These are phyloP conservation scores for Lagorchestes hirsutus DNA, from an alignment of 2,797 vertebrate genomes.

Conservation along the genomic window DNA sequence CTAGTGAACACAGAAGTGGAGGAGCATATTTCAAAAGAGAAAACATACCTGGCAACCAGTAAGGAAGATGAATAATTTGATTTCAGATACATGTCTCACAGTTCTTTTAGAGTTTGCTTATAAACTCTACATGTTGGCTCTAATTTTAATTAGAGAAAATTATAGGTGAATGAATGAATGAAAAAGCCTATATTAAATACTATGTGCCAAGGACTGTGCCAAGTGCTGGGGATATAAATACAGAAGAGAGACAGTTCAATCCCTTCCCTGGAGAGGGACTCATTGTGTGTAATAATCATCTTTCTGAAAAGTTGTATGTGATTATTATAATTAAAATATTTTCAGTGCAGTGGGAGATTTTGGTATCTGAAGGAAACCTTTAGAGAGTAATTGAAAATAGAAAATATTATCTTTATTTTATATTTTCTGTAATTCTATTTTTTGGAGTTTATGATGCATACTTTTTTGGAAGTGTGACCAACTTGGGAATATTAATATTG, in stretches of 20 bases:
- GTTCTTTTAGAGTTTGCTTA: not conserved
- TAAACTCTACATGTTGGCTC: not conserved
- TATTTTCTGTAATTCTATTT: not conserved
- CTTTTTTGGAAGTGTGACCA: not conserved
- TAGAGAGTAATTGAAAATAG: not conserved
- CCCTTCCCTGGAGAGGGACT: not conserved
- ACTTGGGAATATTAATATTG: not conserved
- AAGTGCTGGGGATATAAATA: not conserved
- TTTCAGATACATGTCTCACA: rapidly evolving
- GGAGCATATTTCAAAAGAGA: constrained; percentile 68
- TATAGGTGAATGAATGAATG: not conserved
- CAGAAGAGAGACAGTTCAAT: not conserved
- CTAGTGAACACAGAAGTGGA: constrained; percentile 65
- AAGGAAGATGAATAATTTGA: constrained; percentile 39
- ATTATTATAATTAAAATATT: not conserved
- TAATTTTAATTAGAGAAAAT: not conserved
- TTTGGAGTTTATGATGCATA: not conserved
- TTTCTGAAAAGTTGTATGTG: not conserved
- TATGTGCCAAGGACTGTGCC: not conserved
- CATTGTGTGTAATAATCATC: not conserved
- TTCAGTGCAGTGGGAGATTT: not conserved
- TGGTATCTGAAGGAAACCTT: not conserved
- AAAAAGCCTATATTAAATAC: not conserved
- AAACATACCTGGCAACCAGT: constrained; percentile 51
- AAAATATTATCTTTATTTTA: not conserved